Evolutionary conservation across 2,797 vertebrate species (phyloP), one percentile per base, ranked within the genome.

Genomic region (Chrysolophus pictus): DNA sequence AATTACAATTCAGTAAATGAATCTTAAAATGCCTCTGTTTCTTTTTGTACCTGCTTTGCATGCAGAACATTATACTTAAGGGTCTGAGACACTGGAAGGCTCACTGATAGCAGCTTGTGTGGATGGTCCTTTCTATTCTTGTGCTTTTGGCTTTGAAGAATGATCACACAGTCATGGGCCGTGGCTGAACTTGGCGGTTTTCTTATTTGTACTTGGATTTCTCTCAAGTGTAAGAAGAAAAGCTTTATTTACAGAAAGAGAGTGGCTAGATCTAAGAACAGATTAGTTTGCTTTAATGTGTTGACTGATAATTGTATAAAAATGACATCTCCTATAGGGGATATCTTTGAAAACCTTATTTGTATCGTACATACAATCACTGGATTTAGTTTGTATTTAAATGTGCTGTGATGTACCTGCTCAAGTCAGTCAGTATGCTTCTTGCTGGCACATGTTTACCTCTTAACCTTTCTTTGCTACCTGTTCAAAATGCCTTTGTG

Each of bases 371-470:
- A 14, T 78, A 0, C 18, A 59, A 59, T 60, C 10, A 3, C 58
- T 42, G 7, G 59, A 59, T 63, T 60, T 5, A 21, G 21, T 35
- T 83, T 42, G 26, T 72, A 28, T 72, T 74, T 33, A 46, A 77
- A 24, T 1, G 0, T 33, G 2, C 1, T 2, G 1, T 33, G 17
- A 8, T 58, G 23, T 78, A 5, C 17, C 26, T 0, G 4, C 55
- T 91, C 21, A 37, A 42, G 68, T 6, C 74, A 37, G 14, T 49
- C 35, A 41, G 11, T 29, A 15, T 7, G 28, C 53, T 71, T 68
- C n/a, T 65, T 55, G 26, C 37, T 93, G 33, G n/a, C n/a, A 17
- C 11, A 3, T 35, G 21, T 10, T 49, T 67, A 69, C 17, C 11
- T 37, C 10, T 7, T 65, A n/a, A n/a, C 58, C 59, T 84, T 63